These are phyloP conservation scores for Parauchenoglanis punctatus DNA, from an alignment of 2,797 vertebrate species.

Conservation along the genomic window DNA sequence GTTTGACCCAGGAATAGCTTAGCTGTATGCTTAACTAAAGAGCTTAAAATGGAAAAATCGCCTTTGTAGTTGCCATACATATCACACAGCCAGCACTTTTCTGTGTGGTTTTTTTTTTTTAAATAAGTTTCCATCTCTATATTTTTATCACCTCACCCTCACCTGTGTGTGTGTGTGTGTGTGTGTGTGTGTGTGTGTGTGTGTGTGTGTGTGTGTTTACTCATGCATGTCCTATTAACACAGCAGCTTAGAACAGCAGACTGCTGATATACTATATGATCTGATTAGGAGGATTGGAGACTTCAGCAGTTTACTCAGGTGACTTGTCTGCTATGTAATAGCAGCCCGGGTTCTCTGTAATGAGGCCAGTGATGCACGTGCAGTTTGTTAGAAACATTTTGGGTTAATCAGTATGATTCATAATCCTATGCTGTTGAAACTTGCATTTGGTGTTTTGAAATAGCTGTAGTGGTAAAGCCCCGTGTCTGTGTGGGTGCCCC, in stretches of 20 bases:
- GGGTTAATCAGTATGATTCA: background rate
- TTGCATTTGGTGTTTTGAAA: background rate
- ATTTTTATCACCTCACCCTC: conserved; percentile 4
- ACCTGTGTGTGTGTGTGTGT: background rate
- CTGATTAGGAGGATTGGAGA: conserved; percentile 54
- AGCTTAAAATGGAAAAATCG: background rate
- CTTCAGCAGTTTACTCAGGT: conserved; percentile 44
- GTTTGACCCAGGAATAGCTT: background rate
- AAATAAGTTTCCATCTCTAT: background rate
- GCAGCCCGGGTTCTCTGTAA: conserved; percentile 7
- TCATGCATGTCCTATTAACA: conserved; percentile 11
- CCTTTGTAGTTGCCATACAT: background rate
- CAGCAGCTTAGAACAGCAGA: conserved; percentile 54
- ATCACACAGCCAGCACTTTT: background rate
- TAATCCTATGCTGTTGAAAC: background rate
- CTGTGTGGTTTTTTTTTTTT: background rate
- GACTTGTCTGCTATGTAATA: conserved; percentile 52
- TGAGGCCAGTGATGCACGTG: background rate
- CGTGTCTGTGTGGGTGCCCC: background rate
- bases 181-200: conserved; percentile 10
- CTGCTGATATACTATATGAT: conserved; percentile 51
- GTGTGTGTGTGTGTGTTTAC: conserved; percentile 13
- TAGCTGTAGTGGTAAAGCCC: background rate
- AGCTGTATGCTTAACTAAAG: background rate
- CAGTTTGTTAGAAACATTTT: background rate